Evolutionary conservation across 2,113 vertebrate species (phyloP), one percentile per base, ranked within the genome.

Genomic region (Nothobranchius kuhntae): DNA sequence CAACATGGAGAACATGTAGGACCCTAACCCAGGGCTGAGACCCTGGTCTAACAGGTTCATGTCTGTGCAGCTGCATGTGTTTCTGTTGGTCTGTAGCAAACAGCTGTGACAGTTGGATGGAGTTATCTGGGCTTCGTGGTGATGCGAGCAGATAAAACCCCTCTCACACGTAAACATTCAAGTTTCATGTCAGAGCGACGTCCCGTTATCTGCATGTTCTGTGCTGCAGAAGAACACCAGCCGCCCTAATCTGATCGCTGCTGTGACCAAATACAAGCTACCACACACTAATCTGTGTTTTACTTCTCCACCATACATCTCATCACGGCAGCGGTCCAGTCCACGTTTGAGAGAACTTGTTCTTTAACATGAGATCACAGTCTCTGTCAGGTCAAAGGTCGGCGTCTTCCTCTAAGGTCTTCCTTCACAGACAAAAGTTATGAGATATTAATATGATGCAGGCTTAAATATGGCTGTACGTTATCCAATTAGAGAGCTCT

Each of bases 241-340:
- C 68, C 52, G 8, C 44, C 53, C 44, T 71, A 24, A 74, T 75
- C 68, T 58, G 63, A 85, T 85, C 6, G 7, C 53, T 71, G 66
- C 71, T 75, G 61, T 0, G 52, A 78, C 52, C 48, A 30, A 67
- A 67, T 10, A 71, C 35, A 62, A 13, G 53, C 54, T 57, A 82
- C 21, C 21, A 1, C 21, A 21, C 21, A 21, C 21, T 21, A 21
- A 21, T 21, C 21, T 21, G 21, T 61, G 54, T 78, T 70, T 53
- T 17, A 30, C 52, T 36, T 64, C 9, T 45, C 55, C 15, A 7
- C 10, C 42, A 36, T 40, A 11, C 14, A 17, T 52, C 50, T 30
- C 30, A 3, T 30, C 30, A 4, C 30, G 4, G 30, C 30, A 30
- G 30, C 30, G 30, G 2, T 30, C 30, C 30, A 30, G 30, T 30